phyloP scores from a whole-genome alignment of 2,797 vertebrate genomes.

The Sitta carolinensis region DNA sequence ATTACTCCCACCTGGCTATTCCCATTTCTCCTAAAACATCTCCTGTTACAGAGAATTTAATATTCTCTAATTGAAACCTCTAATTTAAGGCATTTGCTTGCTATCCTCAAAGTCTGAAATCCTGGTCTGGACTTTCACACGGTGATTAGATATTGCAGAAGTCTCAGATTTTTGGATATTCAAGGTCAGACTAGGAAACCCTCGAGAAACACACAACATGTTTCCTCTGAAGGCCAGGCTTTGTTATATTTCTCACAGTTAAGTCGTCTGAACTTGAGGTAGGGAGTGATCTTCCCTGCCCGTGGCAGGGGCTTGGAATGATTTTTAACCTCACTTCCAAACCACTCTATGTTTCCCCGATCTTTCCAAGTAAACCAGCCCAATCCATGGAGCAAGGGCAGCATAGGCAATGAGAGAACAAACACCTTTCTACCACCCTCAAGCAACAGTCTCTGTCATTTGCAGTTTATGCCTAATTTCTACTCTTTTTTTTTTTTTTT shows the following conservation, averaged over 20 bases:
- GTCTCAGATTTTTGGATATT: background rate
- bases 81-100: conserved; percentile 32
- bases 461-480: background rate
- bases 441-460: background rate
- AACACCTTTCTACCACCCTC: background rate
- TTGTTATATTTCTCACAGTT: background rate
- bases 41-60: conserved; percentile 50
- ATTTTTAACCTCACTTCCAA: background rate
- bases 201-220: background rate
- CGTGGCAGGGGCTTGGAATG: background rate
- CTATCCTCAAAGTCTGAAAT: background rate
- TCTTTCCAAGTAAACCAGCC: background rate
- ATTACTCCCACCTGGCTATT: conserved; percentile 61
- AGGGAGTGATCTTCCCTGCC: background rate
- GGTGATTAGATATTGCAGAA: background rate
- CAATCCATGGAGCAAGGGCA: background rate
- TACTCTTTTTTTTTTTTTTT: background rate
- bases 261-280: background rate
- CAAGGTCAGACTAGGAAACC: background rate
- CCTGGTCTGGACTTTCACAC: background rate
- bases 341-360: background rate
- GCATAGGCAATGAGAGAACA: background rate
- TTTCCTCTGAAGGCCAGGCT: background rate
- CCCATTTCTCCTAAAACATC: conserved; percentile 40
- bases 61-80: conserved; percentile 49